Evolutionary conservation across 2,113 vertebrate genomes (phyloP).

Genomic region (Bettongia penicillata): DNA sequence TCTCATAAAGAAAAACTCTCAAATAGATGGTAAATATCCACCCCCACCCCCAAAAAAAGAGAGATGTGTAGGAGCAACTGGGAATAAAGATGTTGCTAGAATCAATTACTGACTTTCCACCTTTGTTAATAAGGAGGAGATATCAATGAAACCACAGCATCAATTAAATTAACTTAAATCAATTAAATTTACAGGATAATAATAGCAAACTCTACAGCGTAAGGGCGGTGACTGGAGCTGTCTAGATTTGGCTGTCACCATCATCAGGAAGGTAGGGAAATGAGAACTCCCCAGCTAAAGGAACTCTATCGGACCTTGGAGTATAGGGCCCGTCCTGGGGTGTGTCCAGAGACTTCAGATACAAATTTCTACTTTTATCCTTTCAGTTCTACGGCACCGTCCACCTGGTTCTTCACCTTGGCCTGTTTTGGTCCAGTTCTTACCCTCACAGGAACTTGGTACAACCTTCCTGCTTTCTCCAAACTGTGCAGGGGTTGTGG

Average conservation of each 20-base stretch:
- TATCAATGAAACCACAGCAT: not conserved
- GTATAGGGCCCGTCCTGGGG: not conserved
- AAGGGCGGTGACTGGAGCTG: not conserved
- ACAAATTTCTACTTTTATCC: not conserved
- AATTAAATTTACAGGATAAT: not conserved
- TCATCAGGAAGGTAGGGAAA: not conserved
- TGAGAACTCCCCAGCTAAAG: not conserved
- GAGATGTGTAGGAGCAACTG: not conserved
- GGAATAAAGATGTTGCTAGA: not conserved
- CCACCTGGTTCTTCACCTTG: not conserved
- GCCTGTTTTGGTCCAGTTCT: not conserved
- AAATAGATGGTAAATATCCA: not conserved
- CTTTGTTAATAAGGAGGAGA: not conserved
- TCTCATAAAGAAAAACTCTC: not conserved
- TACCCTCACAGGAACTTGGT: not conserved
- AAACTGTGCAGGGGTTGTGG: not conserved
- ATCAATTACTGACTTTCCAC: not conserved
- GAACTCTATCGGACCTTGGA: not conserved
- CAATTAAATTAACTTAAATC: not conserved
- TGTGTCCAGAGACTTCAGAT: not conserved
- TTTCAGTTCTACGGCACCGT: not conserved
- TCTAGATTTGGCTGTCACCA: not conserved
- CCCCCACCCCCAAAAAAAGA: not conserved
- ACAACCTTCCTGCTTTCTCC: not conserved
- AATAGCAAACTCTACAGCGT: not conserved